Evolutionary conservation across 2,113 vertebrate genomes (phyloP).

Genomic region (Bubo scandiacus): DNA sequence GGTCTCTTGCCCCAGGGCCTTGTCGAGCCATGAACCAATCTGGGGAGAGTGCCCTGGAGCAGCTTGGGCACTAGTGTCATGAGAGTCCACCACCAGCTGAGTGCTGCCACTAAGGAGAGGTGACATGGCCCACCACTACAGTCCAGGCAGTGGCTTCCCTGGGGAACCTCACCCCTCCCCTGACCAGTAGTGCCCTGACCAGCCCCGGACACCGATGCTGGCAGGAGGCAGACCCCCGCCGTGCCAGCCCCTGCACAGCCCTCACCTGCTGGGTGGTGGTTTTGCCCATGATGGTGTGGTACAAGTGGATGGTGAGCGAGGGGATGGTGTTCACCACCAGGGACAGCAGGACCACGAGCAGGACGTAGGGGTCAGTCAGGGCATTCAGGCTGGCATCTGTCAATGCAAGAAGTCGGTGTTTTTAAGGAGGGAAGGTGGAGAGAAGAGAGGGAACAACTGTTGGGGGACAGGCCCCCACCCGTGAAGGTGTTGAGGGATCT

Average conservation of each 20-base stretch:
- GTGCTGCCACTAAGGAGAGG: not conserved
- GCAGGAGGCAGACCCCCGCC: not conserved
- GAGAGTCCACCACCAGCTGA: not conserved
- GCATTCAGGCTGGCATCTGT: constrained; percentile 77
- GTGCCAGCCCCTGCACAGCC: not conserved
- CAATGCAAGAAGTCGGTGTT: not conserved
- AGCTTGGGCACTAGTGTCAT: not conserved
- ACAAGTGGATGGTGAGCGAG: constrained; percentile 59
- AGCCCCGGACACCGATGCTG: fast-evolving
- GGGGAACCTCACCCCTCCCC: not conserved
- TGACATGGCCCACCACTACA: not conserved
- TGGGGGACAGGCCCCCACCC: fast-evolving
- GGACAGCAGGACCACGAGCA: constrained; percentile 83
- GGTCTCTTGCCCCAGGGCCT: not conserved
- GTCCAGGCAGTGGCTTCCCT: not conserved
- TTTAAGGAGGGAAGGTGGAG: too few species aligned
- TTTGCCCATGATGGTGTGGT: constrained; percentile 30
- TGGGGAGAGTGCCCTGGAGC: not conserved
- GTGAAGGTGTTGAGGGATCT: not conserved
- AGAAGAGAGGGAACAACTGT: not conserved
- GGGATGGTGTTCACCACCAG: constrained; percentile 78
- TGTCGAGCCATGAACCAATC: not conserved
- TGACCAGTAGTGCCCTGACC: not conserved
- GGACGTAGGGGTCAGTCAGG: constrained; percentile 70
- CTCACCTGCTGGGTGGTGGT: constrained; percentile 72